These are phyloP conservation scores for Scaptodrosophila lebanonensis DNA, from an alignment of 1,140 invertebrate species.

Conservation along the genomic window DNA sequence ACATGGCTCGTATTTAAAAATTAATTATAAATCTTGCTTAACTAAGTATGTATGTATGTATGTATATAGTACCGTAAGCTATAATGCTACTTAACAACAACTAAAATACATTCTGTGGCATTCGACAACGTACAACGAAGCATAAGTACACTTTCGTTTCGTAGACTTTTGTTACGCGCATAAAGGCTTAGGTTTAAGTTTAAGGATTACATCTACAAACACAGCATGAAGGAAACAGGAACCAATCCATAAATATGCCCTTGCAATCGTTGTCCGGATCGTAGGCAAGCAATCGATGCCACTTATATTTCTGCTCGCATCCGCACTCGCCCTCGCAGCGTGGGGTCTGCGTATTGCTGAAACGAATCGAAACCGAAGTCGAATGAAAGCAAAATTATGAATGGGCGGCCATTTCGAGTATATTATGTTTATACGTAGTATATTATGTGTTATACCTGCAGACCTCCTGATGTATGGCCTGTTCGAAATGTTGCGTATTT, in stretches of 20 bases:
- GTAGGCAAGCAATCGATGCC: slow-evolving; percentile 92
- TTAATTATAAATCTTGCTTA: slow-evolving; percentile 44
- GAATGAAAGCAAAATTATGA: background rate
- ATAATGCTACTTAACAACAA: slow-evolving; percentile 63
- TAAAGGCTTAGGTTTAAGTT: slow-evolving; percentile 10
- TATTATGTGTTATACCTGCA: slow-evolving; percentile 84
- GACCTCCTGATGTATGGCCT: slow-evolving; percentile 96
- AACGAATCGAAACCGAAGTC: background rate
- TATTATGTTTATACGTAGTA: background rate
- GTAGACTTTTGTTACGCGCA: too few relatives aligned
- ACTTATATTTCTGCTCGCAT: slow-evolving; percentile 94
- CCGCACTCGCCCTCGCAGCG: slow-evolving; percentile 90
- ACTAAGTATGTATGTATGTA: slow-evolving; percentile 31
- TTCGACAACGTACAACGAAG: too few relatives aligned
- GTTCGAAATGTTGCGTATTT: slow-evolving; percentile 95
- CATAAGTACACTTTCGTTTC: too few relatives aligned
- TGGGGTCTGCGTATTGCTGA: slow-evolving; percentile 86
- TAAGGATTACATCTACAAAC: slow-evolving; percentile 88
- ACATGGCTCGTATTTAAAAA: slow-evolving; percentile 61
- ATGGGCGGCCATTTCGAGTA: background rate
- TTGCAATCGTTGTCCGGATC: slow-evolving; percentile 95
- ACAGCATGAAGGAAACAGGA: slow-evolving; percentile 95
- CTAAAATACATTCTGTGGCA: slow-evolving; percentile 74
- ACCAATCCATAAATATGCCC: slow-evolving; percentile 97
- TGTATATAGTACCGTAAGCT: slow-evolving; percentile 6